Evolutionary conservation across 1,140 invertebrate species (phyloP), one percentile per base, ranked within the genome.

Genomic region (Araneus ventricosus): DNA sequence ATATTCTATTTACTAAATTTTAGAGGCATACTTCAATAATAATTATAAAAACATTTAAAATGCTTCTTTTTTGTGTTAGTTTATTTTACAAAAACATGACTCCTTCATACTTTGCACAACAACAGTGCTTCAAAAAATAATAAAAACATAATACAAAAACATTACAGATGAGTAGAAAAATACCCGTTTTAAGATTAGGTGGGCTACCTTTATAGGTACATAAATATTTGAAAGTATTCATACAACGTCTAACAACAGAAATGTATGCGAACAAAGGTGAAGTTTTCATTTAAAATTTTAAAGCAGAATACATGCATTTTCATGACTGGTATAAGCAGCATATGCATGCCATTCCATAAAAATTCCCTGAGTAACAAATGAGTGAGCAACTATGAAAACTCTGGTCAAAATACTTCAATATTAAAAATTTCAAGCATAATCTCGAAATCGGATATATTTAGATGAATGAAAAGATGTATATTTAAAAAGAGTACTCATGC

Each of bases 131-230:
- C 84, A 87, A 24, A 87, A 70, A 70, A 30, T 75, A 75, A 30
- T 75, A 30, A 34, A 70, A 88, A 91, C 27, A 84, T 84, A 59
- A 52, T 84, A 91, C 79, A 91, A 82, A 75, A 91, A 91, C 89
- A 90, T 63, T 89, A 89, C 67, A 89, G 89, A 57, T 61, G 57
- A 91, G 89, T 91, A 84, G 89, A 91, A 91, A 91, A 91, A 91
- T 91, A 91, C 89, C 89, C 89, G 89, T 84, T 57, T 84, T 41
- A 84, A 80, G 75, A 91, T 84, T 91, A 91, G 89, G 89, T 91
- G 89, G 88, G 89, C 75, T 91, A 91, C 89, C 79, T 84, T 91
- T 82, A 75, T 84, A 91, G 89, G 89, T 84, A 84, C 57, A 91
- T 84, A 91, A 91, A 91, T 91, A 91, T 79, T 84, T 61, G 84